Evolutionary conservation across 2,113 vertebrate species (phyloP).

Genomic region (Carassius gibelio): DNA sequence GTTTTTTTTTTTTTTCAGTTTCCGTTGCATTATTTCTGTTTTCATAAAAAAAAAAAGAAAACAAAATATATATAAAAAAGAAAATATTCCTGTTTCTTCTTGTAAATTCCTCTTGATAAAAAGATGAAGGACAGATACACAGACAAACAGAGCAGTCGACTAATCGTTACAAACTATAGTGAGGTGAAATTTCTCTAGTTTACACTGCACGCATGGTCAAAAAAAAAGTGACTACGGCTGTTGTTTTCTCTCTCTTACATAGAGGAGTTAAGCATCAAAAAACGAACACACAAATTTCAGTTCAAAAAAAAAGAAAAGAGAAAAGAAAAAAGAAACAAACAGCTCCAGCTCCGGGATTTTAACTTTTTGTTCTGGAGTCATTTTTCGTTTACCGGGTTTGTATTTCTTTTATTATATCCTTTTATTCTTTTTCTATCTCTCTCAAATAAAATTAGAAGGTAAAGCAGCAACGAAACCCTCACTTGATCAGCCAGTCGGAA

Average conservation of each 20-base stretch:
- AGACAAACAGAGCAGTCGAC: constrained; percentile 74
- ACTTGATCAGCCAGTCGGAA: constrained; percentile 65
- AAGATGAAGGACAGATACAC: constrained; percentile 74
- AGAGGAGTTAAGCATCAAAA: constrained; percentile 75
- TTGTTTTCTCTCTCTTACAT: constrained; percentile 70
- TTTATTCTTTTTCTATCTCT: constrained; percentile 58
- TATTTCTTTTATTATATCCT: constrained; percentile 67
- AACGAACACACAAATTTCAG: constrained; percentile 62
- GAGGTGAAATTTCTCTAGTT: constrained; percentile 73
- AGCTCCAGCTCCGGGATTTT: constrained; percentile 63
- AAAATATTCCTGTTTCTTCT: constrained; percentile 70
- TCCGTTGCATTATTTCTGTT: constrained; percentile 71
- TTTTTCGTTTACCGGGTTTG: constrained; percentile 65
- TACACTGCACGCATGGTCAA: constrained; percentile 82
- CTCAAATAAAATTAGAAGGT: constrained; percentile 69
- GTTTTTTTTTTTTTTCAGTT: constrained; percentile 59
- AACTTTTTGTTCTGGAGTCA: constrained; percentile 73
- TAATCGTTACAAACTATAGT: constrained; percentile 73
- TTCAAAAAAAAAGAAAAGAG: constrained; percentile 64
- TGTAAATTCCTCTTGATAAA: constrained; percentile 77
- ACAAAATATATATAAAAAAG: constrained; percentile 54
- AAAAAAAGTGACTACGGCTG: constrained; percentile 75
- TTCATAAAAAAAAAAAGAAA: constrained; percentile 64
- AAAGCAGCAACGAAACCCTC: constrained; percentile 77
- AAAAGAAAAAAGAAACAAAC: constrained; percentile 59